Evolutionary conservation across 2,113 vertebrate species (phyloP), one percentile per base, ranked within the genome.

Genomic region (Syrmaticus mikado): DNA sequence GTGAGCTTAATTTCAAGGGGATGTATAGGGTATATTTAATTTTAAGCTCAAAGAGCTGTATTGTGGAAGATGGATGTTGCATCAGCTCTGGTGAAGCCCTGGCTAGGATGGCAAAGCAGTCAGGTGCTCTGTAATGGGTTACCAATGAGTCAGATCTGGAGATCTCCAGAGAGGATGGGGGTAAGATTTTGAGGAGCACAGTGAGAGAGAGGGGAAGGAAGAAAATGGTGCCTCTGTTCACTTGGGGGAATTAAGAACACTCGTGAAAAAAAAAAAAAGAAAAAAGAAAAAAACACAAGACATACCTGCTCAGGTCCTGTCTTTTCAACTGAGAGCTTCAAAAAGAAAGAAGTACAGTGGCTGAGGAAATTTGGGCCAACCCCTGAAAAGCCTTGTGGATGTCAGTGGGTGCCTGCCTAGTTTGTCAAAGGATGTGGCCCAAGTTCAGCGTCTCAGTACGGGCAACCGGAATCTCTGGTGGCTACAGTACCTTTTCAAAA

Each of bases 41-140:
- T 55, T 48, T 64, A 52, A 73, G 34, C 17, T 82, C 36, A 80
- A 68, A 58, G 79, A 32, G 6, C 6, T 10, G 1, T 22, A 2
- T 58, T 58, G 27, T 55, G 4, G 34, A 48, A 64, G 34, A 62
- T 6, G 3, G 20, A 67, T 68, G 32, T 65, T 72, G 10, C 21
- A 34, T 73, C 72, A 82, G 9, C 12, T 41, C 6, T 88, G 16
- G 19, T 19, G 71, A 80, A 82, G 48, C 5, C 60, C 40, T 9
- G 4, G 1, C 4, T 57, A 27, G 0, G 1, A 64, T 3, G 8
- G 20, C 53, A 19, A 67, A 67, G 30, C 57, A 43, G 24, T 60
- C 32, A 8, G 30, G 10, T 62, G 25, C 14, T 78, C 50, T 71
- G 24, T 30, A 19, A 58, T 28, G 14, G 30, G 27, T 79, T 85